Conservation (phyloP, 2,113 vertebrate species). For the Anarhynchus alexandrinus region DNA sequence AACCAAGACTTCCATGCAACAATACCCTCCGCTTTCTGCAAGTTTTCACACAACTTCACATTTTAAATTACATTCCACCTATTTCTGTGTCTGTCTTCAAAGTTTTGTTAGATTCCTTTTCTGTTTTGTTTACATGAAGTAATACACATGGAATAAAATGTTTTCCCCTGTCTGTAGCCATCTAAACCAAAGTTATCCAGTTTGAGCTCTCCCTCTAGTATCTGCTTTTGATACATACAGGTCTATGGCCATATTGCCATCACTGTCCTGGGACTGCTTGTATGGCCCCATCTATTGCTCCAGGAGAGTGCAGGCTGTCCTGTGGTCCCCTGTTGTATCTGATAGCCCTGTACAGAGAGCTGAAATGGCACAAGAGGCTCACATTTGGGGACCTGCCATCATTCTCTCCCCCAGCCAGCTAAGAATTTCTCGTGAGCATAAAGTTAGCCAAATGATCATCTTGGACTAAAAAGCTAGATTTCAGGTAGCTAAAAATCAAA, state of each 20-base stretch:
- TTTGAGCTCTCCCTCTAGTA: neutral
- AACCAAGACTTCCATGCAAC: neutral
- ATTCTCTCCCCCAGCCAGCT: neutral
- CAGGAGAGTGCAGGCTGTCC: neutral
- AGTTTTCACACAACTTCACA: neutral
- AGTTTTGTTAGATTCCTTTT: neutral
- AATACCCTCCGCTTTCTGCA: neutral
- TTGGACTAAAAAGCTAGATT: neutral
- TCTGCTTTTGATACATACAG: neutral
- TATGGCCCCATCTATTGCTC: neutral
- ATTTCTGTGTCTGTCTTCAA: neutral
- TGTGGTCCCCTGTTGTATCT: fast-evolving
- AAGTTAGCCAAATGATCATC: neutral
- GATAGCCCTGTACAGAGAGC: neutral
- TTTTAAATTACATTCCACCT: neutral
- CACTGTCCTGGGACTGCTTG: neutral
- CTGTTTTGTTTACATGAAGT: neutral
- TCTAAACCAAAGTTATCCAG: neutral
- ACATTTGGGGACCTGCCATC: neutral
- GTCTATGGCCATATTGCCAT: neutral
- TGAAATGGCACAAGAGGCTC: neutral
- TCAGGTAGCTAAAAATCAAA: neutral
- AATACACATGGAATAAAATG: neutral
- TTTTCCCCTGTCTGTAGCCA: neutral
- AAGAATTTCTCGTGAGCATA: neutral